phyloP scores from a whole-genome alignment of 2,888 invertebrate species.

The Temnothorax unifasciatus region DNA sequence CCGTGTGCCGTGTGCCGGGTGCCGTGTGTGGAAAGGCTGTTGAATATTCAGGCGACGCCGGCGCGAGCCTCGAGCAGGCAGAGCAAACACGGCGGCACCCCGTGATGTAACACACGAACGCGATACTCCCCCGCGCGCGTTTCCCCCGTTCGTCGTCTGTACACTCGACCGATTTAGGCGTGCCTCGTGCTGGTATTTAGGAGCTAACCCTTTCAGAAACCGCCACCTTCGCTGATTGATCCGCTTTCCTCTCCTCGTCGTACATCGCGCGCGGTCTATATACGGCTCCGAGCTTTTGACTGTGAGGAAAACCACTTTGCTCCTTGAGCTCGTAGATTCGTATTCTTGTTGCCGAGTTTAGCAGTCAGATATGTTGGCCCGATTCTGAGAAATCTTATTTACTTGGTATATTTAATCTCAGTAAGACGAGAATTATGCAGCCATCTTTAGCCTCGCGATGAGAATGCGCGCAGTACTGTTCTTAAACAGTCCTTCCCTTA shows the following conservation, averaged over 20 bases:
- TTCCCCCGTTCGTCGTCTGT: slow-evolving; percentile 15
- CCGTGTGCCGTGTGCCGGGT: slow-evolving; percentile 66
- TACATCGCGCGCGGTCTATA: neutral
- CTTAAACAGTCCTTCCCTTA: too few species aligned
- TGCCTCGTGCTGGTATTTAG: slow-evolving; percentile 43
- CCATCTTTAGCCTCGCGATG: slow-evolving; percentile 5
- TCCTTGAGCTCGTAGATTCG: neutral
- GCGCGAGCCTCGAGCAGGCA: slow-evolving; percentile 75
- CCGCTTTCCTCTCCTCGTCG: slow-evolving; percentile 19
- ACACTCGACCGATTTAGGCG: slow-evolving; percentile 54
- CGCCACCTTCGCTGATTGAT: slow-evolving; percentile 50
- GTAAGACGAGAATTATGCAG: slow-evolving; percentile 34
- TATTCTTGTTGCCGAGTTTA: slow-evolving; percentile 8
- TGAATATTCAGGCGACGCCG: slow-evolving; percentile 83
- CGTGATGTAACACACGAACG: slow-evolving; percentile 69
- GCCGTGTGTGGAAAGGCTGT: slow-evolving; percentile 76
- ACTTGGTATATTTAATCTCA: slow-evolving; percentile 18
- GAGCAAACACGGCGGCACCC: slow-evolving; percentile 69
- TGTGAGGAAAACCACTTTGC: slow-evolving; percentile 2
- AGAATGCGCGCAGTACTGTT: neutral
- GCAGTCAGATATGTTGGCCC: neutral
- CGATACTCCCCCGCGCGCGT: slow-evolving; percentile 49
- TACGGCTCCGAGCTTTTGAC: slow-evolving; percentile 20
- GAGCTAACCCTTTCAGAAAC: slow-evolving; percentile 35
- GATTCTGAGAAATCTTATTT: slow-evolving; percentile 21